Evolutionary conservation across 2,113 vertebrate genomes (phyloP), one percentile per base, ranked within the genome.

Genomic region (Sprattus sprattus): DNA sequence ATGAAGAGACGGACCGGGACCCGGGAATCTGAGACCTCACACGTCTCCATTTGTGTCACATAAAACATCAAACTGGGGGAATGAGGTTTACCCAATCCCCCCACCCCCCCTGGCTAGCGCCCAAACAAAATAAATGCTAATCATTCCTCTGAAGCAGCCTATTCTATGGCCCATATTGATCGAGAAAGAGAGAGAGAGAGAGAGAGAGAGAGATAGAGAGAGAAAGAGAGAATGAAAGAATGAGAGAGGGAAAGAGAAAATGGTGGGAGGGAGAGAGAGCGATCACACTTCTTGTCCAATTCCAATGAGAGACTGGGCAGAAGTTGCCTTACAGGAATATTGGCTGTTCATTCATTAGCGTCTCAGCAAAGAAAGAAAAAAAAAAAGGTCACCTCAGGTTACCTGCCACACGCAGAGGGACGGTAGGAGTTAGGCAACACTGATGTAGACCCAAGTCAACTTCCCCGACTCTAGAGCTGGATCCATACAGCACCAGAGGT

Each of bases 121-220:
- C 18, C 18, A 60, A 60, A 60, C 54, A 60, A 60, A 60, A 60
- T 60, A 60, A 54, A 54, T 18, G 52, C 52, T 54, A 54, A 54
- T 54, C 52, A 4, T 60, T 6, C 20, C 18, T 60, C 54, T 60
- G 54, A 18, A 60, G 54, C 18, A 6, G 54, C 18, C 54, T 60
- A 20, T 60, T 60, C 20, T 60, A 60, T 54, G 52, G 52, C 52
- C 52, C 52, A 54, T 54, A 54, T 54, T 54, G 52, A 54, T 54
- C 28, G 81, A 82, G 71, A 80, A 78, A 82, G 84, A 80, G 22
- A 45, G 84, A 16, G 52, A 54, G 16, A 18, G 50, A 52, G 50
- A 52, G 15, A 10, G 49, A 5, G 49, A 10, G 10, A 50, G 13
- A 10, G 49, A 10, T 7, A 50, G 49, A 50, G 0, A 50, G 83